These are phyloP conservation scores for Intellagama lesueurii DNA, from an alignment of 2,797 vertebrate species.

Conservation along the genomic window DNA sequence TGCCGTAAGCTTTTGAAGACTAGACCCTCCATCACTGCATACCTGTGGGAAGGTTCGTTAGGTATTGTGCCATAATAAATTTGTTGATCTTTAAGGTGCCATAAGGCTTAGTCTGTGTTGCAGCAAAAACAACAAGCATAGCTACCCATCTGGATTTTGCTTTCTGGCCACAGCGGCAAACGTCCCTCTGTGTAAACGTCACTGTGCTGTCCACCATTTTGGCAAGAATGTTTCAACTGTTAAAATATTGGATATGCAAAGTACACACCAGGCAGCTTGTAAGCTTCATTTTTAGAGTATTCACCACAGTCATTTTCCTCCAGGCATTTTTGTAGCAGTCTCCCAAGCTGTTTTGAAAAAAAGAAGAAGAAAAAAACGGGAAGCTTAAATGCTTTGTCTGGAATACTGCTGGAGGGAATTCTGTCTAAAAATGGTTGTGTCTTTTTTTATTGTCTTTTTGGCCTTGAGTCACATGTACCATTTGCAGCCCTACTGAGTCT, in stretches of 20 bases:
- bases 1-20: background rate
- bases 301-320: background rate
- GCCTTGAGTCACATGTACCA: background rate
- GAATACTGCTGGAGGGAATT: background rate
- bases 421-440: background rate
- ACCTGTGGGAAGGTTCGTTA: background rate
- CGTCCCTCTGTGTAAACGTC: background rate
- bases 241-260: background rate
- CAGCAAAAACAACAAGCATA: background rate
- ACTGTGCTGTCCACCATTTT: background rate
- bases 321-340: background rate
- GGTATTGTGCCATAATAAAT: background rate
- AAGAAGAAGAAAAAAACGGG: too few relatives aligned
- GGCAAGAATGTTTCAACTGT: background rate
- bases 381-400: background rate
- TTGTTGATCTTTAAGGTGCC: background rate
- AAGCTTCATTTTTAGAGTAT: background rate
- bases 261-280: background rate
- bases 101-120: background rate
- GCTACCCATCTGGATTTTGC: background rate
- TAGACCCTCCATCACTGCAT: background rate
- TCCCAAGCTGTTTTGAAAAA: background rate
- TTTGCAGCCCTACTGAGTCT: background rate
- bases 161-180: background rate
- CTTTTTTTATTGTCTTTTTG: background rate